phyloP scores from a whole-genome alignment of 2,888 invertebrate genomes.

The Drosophila setosimentum region DNA sequence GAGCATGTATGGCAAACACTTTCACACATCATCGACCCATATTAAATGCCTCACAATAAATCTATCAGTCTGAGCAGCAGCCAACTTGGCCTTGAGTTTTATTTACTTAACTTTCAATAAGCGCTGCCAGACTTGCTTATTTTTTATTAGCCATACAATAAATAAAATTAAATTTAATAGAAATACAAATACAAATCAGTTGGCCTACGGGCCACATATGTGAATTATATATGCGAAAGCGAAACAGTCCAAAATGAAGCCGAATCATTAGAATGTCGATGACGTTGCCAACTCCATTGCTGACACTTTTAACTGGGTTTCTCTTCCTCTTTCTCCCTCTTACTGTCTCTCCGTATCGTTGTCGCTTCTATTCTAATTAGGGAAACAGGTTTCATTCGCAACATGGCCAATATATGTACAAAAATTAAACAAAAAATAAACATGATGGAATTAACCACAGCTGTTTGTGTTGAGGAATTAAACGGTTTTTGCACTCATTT shows the following conservation, averaged over 20 bases:
- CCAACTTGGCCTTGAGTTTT: conserved; percentile 72
- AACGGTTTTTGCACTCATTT: not conserved
- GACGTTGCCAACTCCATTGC: conserved; percentile 37
- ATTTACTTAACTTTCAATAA: conserved; percentile 65
- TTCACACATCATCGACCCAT: conserved; percentile 46
- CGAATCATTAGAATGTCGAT: conserved; percentile 64
- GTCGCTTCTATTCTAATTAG: conserved; percentile 16
- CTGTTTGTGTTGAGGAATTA: not conserved
- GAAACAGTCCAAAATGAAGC: conserved; percentile 53
- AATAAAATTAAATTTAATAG: conserved; percentile 34
- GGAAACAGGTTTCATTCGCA: conserved; percentile 58
- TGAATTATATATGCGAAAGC: conserved; percentile 22
- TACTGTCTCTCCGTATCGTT: not conserved
- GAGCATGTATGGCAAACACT: conserved; percentile 28
- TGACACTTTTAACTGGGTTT: conserved; percentile 59
- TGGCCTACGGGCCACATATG: conserved; percentile 34
- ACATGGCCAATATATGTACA: conserved; percentile 11
- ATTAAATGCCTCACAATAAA: conserved; percentile 49
- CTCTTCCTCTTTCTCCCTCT: not conserved
- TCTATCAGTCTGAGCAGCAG: conserved; percentile 39
- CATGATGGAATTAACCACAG: conserved; percentile 37
- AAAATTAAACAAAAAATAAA: conserved; percentile 17
- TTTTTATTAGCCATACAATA: conserved; percentile 60
- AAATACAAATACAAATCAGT: conserved; percentile 48
- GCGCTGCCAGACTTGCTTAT: conserved; percentile 66